Conservation (phyloP, 2,888 invertebrate species). For the Stomorhina lunata region DNA sequence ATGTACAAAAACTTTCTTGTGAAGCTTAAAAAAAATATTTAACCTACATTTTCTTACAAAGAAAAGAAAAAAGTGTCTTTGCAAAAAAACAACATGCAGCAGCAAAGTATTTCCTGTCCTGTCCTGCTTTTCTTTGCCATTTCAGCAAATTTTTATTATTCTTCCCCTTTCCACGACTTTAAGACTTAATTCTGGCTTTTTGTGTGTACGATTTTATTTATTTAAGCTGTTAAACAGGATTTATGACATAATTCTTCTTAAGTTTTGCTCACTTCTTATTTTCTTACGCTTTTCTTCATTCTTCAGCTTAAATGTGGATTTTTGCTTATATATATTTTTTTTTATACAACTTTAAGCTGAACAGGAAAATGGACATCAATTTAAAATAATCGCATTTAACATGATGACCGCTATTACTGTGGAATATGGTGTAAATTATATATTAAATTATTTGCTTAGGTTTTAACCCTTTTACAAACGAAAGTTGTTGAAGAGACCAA, state of each 20-base stretch:
- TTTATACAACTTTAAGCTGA: constrained; percentile 24
- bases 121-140: constrained; percentile 21
- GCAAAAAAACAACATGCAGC: background rate
- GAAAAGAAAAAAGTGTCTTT: constrained; percentile 9
- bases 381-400: constrained; percentile 31
- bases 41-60: constrained; percentile 53
- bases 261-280: constrained; percentile 24
- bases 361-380: constrained; percentile 36
- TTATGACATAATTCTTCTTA: constrained; percentile 58
- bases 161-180: constrained; percentile 13
- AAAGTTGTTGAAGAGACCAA: too few relatives aligned
- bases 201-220: constrained; percentile 50
- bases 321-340: constrained; percentile 19
- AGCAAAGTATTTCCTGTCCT: constrained; percentile 48
- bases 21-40: constrained; percentile 36
- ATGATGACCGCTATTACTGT: constrained; percentile 32
- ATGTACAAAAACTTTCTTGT: constrained; percentile 1
- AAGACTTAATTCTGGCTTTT: constrained; percentile 34
- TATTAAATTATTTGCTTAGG: too few relatives aligned
- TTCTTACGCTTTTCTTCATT: constrained; percentile 15
- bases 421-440: constrained; percentile 1
- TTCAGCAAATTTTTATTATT: constrained; percentile 18
- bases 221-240: constrained; percentile 63
- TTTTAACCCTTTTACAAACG: too few relatives aligned
- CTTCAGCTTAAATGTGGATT: constrained; percentile 22